Conservation (phyloP, 1,140 invertebrate genomes). For the Neotoxoptera formosana region DNA sequence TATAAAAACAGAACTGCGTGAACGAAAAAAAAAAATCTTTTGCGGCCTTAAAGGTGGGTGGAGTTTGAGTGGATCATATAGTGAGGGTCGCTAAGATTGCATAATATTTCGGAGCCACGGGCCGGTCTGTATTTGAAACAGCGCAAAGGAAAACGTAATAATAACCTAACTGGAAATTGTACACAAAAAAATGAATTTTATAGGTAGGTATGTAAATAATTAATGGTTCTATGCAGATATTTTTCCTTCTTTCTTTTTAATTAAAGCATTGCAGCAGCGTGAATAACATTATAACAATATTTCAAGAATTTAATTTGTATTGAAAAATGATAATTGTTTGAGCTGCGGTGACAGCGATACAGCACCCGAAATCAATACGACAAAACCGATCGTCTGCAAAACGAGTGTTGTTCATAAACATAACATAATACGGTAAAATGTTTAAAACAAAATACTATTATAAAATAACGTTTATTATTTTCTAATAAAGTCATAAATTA, state of each 20-base stretch:
- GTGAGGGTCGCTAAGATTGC: neutral
- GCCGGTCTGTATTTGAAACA: neutral
- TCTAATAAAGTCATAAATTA: conserved; percentile 9
- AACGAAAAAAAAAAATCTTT: neutral
- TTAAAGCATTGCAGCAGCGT: neutral
- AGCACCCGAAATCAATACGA: neutral
- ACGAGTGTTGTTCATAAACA: neutral
- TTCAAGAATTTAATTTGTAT: neutral
- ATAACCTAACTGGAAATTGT: neutral
- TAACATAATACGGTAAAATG: neutral
- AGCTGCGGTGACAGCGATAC: neutral
- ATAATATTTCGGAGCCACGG: neutral
- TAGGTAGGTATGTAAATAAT: neutral
- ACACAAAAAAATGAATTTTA: neutral
- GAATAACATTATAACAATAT: neutral
- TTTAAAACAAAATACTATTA: conserved; percentile 3
- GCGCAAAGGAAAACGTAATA: neutral
- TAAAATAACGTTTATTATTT: conserved; percentile 9
- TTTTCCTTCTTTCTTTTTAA: neutral
- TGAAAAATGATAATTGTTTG: neutral
- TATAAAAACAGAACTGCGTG: neutral
- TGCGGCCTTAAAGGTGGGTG: too few species aligned
- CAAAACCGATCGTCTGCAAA: neutral
- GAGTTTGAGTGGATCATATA: neutral
- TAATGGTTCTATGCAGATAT: neutral